These are phyloP conservation scores for Agrotis puta DNA, from an alignment of 2,888 invertebrate species.

Conservation along the genomic window DNA sequence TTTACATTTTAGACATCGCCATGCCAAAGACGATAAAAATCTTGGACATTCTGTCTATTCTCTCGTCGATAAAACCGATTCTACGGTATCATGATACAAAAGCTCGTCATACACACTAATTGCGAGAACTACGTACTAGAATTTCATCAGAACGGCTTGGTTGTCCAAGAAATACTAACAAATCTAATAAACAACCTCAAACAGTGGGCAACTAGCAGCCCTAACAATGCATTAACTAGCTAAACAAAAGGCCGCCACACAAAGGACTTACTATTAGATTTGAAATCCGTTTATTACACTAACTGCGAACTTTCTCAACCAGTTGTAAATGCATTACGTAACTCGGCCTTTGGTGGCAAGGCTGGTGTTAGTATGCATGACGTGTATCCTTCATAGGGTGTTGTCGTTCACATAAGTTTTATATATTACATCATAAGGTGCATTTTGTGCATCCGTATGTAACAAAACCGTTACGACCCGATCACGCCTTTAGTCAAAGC, in stretches of 20 bases:
- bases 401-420: background rate
- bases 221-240: slow-evolving; percentile 23
- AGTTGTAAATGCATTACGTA: slow-evolving; percentile 33
- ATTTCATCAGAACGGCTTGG: no score
- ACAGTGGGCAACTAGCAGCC: background rate
- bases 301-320: slow-evolving; percentile 7
- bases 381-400: background rate
- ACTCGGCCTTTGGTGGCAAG: background rate
- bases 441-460: background rate
- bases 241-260: slow-evolving; percentile 41
- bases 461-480: background rate
- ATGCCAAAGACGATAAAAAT: no score
- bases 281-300: slow-evolving; percentile 35
- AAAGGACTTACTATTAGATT: slow-evolving; percentile 44
- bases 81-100: no score
- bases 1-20: no score
- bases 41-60: no score
- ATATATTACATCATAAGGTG: background rate
- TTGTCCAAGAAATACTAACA: no score
- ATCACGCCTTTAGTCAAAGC: no score
- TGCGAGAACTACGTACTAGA: no score
- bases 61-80: no score
- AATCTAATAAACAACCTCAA: no score
- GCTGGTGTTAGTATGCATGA: background rate
- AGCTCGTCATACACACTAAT: no score